Base-by-base conservation (phyloP, 2,888 invertebrate species). In the Lottia scabra region DNA sequence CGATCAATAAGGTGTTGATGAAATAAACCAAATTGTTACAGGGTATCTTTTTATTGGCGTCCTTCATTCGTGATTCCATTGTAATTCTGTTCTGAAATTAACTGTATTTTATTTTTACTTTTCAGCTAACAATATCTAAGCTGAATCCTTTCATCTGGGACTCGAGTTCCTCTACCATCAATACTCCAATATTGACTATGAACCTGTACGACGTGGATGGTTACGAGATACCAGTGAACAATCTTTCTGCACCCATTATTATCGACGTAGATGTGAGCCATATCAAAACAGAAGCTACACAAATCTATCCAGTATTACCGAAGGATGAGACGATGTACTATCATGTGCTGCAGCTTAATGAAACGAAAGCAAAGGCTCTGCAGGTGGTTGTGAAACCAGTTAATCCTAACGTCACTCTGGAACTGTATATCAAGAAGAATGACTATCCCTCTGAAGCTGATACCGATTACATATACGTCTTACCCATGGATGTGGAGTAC, bases 101-200 rank as follows among this genome's bases (percentile, higher is more conserved):
- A 62, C 65, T 27, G 8, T 10, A 10, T 38, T 6, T 8, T 38
- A 5, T 16, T 26, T 48, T n/a, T 43, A 26, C 38, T 44, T 71
- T 74, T 3, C 68, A 83, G 83, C 72, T 82, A 15, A 63, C 81
- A 12, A 79, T 77, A 26, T 76, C 76, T 44, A 72, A 74, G 30
- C 72, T 73, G 6, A 84, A 84, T 65, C 81, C 83, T 1, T 84
- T 74, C 72, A 71, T 80, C 1, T 83, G 83, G 83, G 81, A 80
- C 65, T 48, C 66, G 30, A 80, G 80, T 63, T 80, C 83, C 27
- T 68, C 69, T 16, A 71, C 68, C 10, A 75, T 84, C 45, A 78
- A 78, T 23, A 78, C 82, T 1, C 73, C 80, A 16, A 79, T 83
- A 13, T 63, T 83, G 48, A 80, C 80, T 44, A 43, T 84, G 43